Conservation (phyloP, 2,888 invertebrate species). For the Rhagonycha fulva region DNA sequence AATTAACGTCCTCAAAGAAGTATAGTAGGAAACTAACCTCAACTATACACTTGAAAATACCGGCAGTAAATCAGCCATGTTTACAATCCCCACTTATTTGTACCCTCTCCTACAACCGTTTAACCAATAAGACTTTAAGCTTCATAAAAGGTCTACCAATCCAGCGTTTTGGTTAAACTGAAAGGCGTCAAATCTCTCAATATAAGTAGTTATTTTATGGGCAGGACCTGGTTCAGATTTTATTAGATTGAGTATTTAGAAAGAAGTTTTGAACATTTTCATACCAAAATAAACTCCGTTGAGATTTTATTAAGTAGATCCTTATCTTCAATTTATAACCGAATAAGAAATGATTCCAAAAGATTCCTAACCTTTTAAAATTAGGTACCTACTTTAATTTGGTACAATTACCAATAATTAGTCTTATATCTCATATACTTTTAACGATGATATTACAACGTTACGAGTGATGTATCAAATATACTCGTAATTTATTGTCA, state of each 20-base stretch:
- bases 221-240: slow-evolving; percentile 53
- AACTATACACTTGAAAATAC: slow-evolving; percentile 36
- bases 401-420: neutral
- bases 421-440: too few species aligned
- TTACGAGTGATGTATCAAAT: neutral
- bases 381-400: neutral
- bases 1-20: slow-evolving; percentile 42
- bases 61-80: slow-evolving; percentile 56
- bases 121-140: slow-evolving; percentile 43
- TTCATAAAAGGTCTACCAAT: slow-evolving; percentile 50
- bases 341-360: neutral
- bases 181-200: slow-evolving; percentile 48
- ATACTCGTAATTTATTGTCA: too few species aligned
- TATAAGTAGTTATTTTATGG: slow-evolving; percentile 54
- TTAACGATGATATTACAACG: neutral
- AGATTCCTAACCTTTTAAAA: neutral
- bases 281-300: slow-evolving; percentile 6
- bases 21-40: slow-evolving; percentile 51
- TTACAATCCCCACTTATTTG: slow-evolving; percentile 45
- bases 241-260: slow-evolving; percentile 55
- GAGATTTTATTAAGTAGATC: slow-evolving; percentile 2
- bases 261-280: slow-evolving; percentile 50
- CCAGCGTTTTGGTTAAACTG: slow-evolving; percentile 28
- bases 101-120: slow-evolving; percentile 36
- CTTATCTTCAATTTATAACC: neutral